These are phyloP conservation scores for Drosophila percnosoma DNA, from an alignment of 2,888 invertebrate genomes.

Conservation along the genomic window DNA sequence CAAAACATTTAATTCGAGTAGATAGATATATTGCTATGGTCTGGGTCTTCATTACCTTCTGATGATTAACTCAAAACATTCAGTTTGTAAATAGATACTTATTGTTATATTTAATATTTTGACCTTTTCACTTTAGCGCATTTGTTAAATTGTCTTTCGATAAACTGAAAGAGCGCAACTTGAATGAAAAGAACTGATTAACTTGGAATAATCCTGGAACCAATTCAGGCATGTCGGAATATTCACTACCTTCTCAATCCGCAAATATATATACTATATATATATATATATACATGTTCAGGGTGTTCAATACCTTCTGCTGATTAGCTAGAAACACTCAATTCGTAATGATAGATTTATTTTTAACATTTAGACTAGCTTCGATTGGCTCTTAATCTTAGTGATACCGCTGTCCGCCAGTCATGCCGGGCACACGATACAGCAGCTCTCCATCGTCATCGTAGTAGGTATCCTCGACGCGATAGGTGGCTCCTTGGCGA, in stretches of 20 bases:
- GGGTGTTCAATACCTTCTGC: background rate
- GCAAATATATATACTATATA: background rate
- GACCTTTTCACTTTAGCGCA: background rate
- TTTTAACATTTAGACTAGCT: background rate
- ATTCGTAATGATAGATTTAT: background rate
- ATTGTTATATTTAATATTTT: background rate
- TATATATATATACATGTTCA: too few relatives aligned
- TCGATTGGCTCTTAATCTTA: background rate
- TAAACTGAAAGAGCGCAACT: background rate
- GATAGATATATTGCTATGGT: background rate
- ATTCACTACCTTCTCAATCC: background rate
- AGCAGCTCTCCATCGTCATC: conserved; percentile 92
- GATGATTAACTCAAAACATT: background rate
- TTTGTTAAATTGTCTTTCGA: background rate
- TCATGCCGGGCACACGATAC: conserved; percentile 91
- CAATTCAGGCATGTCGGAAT: background rate
- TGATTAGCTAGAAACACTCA: background rate
- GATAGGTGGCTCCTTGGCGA: conserved; percentile 89
- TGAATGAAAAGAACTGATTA: background rate
- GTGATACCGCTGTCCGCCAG: conserved; percentile 41
- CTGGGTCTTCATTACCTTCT: background rate
- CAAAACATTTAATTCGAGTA: background rate
- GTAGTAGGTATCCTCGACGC: conserved; percentile 92
- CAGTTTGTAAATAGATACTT: background rate
- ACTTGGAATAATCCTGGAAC: background rate